Base-by-base conservation (phyloP, 2,888 invertebrate species). In the Tenthredo notha region DNA sequence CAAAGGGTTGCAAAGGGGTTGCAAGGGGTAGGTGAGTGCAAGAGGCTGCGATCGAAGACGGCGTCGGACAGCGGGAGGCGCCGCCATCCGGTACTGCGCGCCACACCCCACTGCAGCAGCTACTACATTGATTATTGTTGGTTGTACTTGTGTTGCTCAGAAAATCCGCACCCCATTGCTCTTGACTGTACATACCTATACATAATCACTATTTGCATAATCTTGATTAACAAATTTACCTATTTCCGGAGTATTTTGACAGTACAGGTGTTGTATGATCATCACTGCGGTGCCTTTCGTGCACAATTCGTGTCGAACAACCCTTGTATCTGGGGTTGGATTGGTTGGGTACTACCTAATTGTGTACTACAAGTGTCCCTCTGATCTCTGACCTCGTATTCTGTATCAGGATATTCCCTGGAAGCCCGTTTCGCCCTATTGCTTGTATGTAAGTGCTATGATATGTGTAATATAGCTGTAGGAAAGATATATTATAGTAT, bases 51-150 rank as follows among this genome's bases (percentile, higher is more conserved):
- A 92, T 92, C 92, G 91, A 90, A 91, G 91, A 88, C 80, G 80
- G 90, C 89, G 90, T 90, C 90, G 91, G 92, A 91, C 91, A 91
- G 92, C 91, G 89, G 91, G 90, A 91, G 89, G 89, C 91, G 90
- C 91, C 90, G 77, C 77, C 77, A 77, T 77, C 77, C 77, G 90
- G 88, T 87, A 90, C 90, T 90, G 90, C 88, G 91, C 90, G 92
- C 92, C 92, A 92, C 92, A 92, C 92, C 92, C 92, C 91, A 89
- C 91, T 92, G 92, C 92, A 91, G 92, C 92, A 91, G 92, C 91
- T 91, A 91, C 92, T 92, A 90, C 92, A 92, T 92, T 92, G 92
- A 92, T 92, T 92, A 92, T 92, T 92, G 92, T 92, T 92, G 92
- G 91, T 87, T 88, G 89, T 90, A 90, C 88, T 61, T 61, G 90